A percentile compares a stretch with the other conserved stretches of the same genome.
Conservation (phyloP, 2,113 vertebrate species). For the Xiphophorus couchianus region DNA sequence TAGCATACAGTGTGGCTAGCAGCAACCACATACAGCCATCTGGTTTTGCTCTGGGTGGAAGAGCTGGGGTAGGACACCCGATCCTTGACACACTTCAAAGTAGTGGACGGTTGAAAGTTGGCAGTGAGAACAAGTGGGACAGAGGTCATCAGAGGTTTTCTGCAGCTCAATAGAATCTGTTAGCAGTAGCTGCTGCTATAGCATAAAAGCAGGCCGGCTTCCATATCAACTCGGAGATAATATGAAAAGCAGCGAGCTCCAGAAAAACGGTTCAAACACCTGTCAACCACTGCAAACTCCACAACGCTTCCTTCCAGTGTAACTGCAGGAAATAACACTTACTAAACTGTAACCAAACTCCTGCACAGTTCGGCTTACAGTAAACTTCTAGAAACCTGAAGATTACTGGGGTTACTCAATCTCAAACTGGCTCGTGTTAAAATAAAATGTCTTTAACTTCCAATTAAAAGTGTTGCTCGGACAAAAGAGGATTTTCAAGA, state of each 20-base stretch:
- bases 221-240: constrained; percentile 14
- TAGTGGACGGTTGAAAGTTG: not conserved
- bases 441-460: no score
- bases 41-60: not conserved
- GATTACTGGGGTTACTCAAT: not conserved
- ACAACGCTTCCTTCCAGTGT: not conserved
- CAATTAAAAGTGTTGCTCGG: not conserved
- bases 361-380: not conserved
- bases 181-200: constrained; percentile 31
- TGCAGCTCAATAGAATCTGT: not conserved
- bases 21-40: not conserved
- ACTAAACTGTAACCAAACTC: not conserved
- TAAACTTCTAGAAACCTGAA: not conserved
- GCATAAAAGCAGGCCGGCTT: not conserved
- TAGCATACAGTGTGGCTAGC: not conserved
- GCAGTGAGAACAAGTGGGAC: constrained; percentile 19
- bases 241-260: constrained; percentile 13
- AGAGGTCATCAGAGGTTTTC: constrained; percentile 46
- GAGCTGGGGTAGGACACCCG: constrained; percentile 29
- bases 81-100: constrained; percentile 47
- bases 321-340: not conserved
- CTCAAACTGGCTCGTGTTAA: no score
- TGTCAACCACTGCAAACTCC: constrained; percentile 2
- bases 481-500: not conserved
- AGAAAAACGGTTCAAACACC: constrained; percentile 7